Base-by-base conservation (phyloP, 2,113 vertebrate genomes). In the Anser cygnoides region DNA sequence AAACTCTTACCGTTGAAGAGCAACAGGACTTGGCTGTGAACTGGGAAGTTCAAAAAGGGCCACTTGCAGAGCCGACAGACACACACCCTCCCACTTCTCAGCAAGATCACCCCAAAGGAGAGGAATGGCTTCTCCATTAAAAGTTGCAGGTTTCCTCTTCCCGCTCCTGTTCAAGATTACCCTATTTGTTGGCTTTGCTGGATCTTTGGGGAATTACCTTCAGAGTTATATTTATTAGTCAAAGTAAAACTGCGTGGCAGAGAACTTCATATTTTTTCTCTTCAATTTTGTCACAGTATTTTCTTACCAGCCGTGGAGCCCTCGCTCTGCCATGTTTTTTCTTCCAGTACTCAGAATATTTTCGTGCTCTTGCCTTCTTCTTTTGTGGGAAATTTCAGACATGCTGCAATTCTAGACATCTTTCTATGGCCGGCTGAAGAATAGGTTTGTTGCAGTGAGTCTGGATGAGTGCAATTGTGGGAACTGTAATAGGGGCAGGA, bases 41-140 rank as follows among this genome's bases (percentile, higher is more conserved):
- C 9, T 84, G 74, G 74, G 74, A 80, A 92, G 96, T 96, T 97
- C 96, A 93, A 95, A 97, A 93, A 95, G 74, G 92, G 92, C 95
- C 89, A 74, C 95, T 96, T 93, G 92, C 96, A 91, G 95, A 96
- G 96, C 71, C 8, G 21, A 80, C 92, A 96, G 95, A 94, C 95
- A 95, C 89, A 91, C 92, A 94, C 84, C 92, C 90, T 96, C 93
- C 93, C 89, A 94, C 92, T 92, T 95, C 95, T 95, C 96, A 94
- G 93, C 89, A 96, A 90, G 91, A 91, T 87, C 87, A 91, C 87
- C 92, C 95, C 92, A 94, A 96, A 97, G 95, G 93, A 93, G 91
- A 89, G 93, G 93, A 92, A 96, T 96, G 95, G 96, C 93, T 95
- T 96, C 93, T 97, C 94, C 95, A 96, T 97, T 97, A 96, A 93